Evolutionary conservation across 2,113 vertebrate species (phyloP).

Genomic region (Tylochromis polylepis): DNA sequence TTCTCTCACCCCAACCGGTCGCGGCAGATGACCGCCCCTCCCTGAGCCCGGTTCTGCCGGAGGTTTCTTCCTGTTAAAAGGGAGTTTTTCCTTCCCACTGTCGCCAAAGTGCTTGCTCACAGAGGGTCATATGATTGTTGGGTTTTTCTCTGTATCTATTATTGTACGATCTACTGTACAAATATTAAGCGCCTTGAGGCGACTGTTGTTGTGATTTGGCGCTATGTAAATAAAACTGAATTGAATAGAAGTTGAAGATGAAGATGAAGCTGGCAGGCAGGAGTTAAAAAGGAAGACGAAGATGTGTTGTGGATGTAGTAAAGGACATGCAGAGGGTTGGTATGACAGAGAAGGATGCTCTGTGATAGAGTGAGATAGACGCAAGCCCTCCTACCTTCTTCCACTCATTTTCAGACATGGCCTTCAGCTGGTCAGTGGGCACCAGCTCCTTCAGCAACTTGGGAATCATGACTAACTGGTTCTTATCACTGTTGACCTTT

Average conservation of each 20-base stretch:
- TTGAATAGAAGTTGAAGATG: neutral
- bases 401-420: constrained; percentile 86
- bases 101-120: too few species aligned
- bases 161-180: neutral
- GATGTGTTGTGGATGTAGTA: neutral
- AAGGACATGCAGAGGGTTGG: neutral
- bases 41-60: too few species aligned
- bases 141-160: neutral
- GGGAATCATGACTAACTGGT: constrained; percentile 75
- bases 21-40: too few species aligned
- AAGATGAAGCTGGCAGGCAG: neutral
- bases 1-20: too few species aligned
- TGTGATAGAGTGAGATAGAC: neutral
- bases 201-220: neutral
- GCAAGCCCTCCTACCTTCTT: constrained; percentile 78
- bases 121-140: neutral
- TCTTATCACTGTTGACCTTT: constrained; percentile 73
- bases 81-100: too few species aligned
- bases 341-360: neutral
- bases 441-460: constrained; percentile 88
- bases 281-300: neutral
- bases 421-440: constrained; percentile 82
- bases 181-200: neutral
- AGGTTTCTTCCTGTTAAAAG: too few species aligned
- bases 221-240: neutral